Percentiles rank a stretch among this genome's conserved stretches.
Evolutionary conservation across 2,888 invertebrate species (phyloP).

Genomic region (Oithona nana): DNA sequence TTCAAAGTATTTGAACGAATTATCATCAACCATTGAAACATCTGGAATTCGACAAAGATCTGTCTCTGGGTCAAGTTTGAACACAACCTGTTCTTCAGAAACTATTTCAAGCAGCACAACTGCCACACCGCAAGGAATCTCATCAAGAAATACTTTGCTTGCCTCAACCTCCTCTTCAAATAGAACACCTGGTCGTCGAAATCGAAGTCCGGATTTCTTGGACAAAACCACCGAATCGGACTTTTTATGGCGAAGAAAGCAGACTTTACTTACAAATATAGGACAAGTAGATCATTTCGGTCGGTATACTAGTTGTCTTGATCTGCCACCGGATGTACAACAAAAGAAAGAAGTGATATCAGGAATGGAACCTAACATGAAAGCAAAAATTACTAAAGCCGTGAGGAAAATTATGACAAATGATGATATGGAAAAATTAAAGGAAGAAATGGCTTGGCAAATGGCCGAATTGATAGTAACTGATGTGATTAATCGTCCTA

Average conservation of each 20-base stretch:
- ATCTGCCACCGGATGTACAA: not conserved
- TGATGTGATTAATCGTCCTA: constrained; percentile 4
- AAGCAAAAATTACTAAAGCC: not conserved
- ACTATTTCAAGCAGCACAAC: not conserved
- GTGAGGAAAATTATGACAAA: not conserved
- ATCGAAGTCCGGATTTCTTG: not conserved
- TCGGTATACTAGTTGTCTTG: not conserved
- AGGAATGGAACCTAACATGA: not conserved
- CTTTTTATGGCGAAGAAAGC: not conserved
- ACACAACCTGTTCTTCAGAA: not conserved
- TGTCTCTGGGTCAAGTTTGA: not conserved
- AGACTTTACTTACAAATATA: not conserved
- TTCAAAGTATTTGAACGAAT: constrained; percentile 4
- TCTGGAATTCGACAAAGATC: not conserved
- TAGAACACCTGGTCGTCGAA: not conserved
- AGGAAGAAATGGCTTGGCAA: constrained; percentile 13
- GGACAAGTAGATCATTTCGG: constrained; percentile 7
- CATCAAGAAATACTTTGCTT: not conserved
- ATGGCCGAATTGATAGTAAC: constrained; percentile 8
- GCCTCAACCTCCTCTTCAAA: not conserved
- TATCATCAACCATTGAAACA: not conserved
- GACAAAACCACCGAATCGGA: not conserved
- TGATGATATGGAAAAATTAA: not conserved
- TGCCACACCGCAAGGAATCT: not conserved
- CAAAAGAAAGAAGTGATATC: not conserved